Base-by-base conservation (phyloP, 2,888 invertebrate genomes). In the Gisinianus flammeolus region DNA sequence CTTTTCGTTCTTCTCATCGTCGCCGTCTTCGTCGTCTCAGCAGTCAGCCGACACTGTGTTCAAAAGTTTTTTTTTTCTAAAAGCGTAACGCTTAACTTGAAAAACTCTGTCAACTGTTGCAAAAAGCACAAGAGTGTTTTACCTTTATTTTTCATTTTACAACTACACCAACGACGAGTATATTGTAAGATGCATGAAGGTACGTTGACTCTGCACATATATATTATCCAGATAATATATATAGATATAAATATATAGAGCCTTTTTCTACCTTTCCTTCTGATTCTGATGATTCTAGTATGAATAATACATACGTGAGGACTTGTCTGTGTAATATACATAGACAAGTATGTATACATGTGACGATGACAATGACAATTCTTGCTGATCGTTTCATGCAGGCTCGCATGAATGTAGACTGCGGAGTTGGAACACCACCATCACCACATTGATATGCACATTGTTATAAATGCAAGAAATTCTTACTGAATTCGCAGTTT, bases 1-100 rank as follows among this genome's bases (percentile, higher is more conserved):
- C n/a, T n/a, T n/a, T n/a, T n/a, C n/a, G n/a, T n/a, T n/a, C n/a
- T n/a, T n/a, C n/a, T n/a, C n/a, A n/a, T n/a, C n/a, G n/a, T n/a
- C n/a, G n/a, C n/a, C n/a, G n/a, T n/a, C n/a, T n/a, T n/a, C n/a
- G n/a, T n/a, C n/a, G n/a, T n/a, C n/a, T n/a, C n/a, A n/a, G n/a
- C n/a, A n/a, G n/a, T n/a, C n/a, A 54, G 54, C n/a, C 19, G 4
- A 3, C n/a, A 5, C 6, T 54, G 30, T 30, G 16, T 66, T 26
- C 31, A 66, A 66, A 66, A 66, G 66, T 66, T 66, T 54, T 62
- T 66, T 30, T n/a, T n/a, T n/a, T n/a, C n/a, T n/a, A n/a, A n/a
- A n/a, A 66, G 30, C 66, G 66, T 66, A 66, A 66, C 66, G 62
- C 62, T 64, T 26, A 64, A 64, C 62, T 64, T 66, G 12, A 30